Percentiles rank a stretch among this genome's conserved stretches.
phyloP scores from a whole-genome alignment of 2,113 vertebrate species.

The Xerus inauris region DNA sequence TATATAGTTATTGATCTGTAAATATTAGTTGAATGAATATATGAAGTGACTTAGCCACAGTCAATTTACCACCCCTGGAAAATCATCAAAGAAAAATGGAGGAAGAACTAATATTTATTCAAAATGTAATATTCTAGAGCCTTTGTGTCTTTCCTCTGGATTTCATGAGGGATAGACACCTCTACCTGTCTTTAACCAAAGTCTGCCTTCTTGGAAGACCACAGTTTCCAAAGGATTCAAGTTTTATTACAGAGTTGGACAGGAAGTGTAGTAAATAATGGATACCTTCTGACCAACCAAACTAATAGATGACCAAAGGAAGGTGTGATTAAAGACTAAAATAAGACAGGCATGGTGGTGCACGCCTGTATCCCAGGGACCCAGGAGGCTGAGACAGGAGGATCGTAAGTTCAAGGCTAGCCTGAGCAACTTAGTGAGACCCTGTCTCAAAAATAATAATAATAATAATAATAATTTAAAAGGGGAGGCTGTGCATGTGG shows the following conservation, averaged over 20 bases:
- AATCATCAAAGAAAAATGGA: background rate
- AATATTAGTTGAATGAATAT: background rate
- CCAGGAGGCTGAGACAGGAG: no score
- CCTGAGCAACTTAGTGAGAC: no score
- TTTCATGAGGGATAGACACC: background rate
- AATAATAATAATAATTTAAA: no score
- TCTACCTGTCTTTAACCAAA: background rate
- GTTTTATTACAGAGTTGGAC: background rate
- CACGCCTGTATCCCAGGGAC: no score
- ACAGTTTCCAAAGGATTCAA: background rate
- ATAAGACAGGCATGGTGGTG: background rate
- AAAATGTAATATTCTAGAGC: background rate
- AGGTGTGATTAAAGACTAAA: background rate
- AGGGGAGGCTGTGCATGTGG: no score
- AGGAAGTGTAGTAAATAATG: background rate
- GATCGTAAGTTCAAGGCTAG: no score
- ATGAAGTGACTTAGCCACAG: background rate
- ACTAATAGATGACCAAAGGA: slow-evolving; percentile 30
- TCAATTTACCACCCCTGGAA: background rate
- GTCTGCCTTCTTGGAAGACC: background rate
- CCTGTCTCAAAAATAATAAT: no score
- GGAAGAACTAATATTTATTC: background rate
- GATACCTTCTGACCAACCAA: background rate
- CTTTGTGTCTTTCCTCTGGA: background rate
- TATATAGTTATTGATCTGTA: background rate